Base-by-base conservation (phyloP, 2,113 vertebrate genomes). In the Oryzias melastigma region DNA sequence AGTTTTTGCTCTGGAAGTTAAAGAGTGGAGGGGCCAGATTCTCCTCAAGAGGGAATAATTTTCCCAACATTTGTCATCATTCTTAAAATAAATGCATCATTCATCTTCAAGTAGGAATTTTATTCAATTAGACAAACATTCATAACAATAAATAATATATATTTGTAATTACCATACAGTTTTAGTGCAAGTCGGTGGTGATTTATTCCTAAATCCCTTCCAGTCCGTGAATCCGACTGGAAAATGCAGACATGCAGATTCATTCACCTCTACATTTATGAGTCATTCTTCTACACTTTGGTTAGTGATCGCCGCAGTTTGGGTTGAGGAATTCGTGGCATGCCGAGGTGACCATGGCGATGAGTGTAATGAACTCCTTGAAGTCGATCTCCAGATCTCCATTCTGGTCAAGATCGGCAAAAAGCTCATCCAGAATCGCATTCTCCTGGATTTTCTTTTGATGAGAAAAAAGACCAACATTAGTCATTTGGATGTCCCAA, bases 311-410 rank as follows among this genome's bases (percentile, higher is more conserved):
- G 1, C 62, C 25, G 4, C 50, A 29, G 4, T 10, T 65, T 27
- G 80, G 68, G 24, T 7, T 7, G 58, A 86, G 86, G 58, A 88
- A 65, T 53, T 84, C 77, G 5, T 91, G 78, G 44, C 88, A 91
- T 7, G 89, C 86, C 20, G 90, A 88, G 13, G 90, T 91, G 10
- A 93, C 88, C 90, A 91, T 92, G 73, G 90, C 85, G 24, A 91
- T 73, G 47, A 91, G 77, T n/a, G 77, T 19, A 17, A 87, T 77
- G 69, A 91, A 93, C 80, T 91, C 91, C 52, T 88, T 78, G 76
- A 91, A 91, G 80, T 93, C 88, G 0, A 91, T 91, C 81, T 89
- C 80, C 72, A 85, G 73, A 71, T 92, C 90, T 57, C 82, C 68
- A 4, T 91, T 91, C 68, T 89, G 85, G 65, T 92, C 91, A 1